Evolutionary conservation across 2,888 invertebrate species (phyloP).

Genomic region (Anoplius nigerrimus): DNA sequence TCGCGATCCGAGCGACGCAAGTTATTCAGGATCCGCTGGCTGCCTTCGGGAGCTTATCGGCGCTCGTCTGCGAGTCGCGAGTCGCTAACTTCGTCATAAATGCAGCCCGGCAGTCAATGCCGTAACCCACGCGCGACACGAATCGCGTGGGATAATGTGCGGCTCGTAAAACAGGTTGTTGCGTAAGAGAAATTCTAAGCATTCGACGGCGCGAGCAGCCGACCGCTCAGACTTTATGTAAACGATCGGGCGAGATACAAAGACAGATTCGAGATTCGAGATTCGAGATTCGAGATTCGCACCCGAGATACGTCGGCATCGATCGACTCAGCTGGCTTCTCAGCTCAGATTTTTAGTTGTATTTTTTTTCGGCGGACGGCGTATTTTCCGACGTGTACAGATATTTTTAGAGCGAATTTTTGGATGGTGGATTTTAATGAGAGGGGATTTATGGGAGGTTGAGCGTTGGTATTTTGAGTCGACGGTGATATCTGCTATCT

Average conservation of each 20-base stretch:
- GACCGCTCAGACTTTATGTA: conserved; percentile 25
- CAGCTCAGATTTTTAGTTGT: too few species aligned
- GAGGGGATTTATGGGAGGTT: too few species aligned
- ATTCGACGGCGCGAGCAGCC: conserved; percentile 28
- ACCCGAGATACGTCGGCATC: too few species aligned
- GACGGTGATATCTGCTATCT: too few species aligned
- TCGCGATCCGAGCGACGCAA: conserved; percentile 8
- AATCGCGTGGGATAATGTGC: conserved; percentile 56
- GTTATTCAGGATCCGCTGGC: conserved; percentile 4
- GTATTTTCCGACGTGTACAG: too few species aligned
- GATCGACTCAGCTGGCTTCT: too few species aligned
- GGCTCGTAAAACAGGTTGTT: conserved; percentile 60
- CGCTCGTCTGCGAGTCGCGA: conserved; percentile 25
- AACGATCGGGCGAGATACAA: too few species aligned
- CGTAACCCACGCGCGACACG: conserved; percentile 56
- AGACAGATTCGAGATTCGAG: conserved; percentile 10
- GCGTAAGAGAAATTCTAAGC: conserved; percentile 56
- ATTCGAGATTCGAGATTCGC: conserved; percentile 19
- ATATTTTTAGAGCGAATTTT: too few species aligned
- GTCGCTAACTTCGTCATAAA: conserved; percentile 50
- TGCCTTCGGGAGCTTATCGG: conserved; percentile 28
- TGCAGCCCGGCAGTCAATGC: conserved; percentile 53
- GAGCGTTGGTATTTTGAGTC: too few species aligned
- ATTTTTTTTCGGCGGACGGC: too few species aligned
- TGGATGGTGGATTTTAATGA: too few species aligned